These are phyloP conservation scores for Trogon melanurus DNA, from an alignment of 2,113 vertebrate genomes.

Conservation along the genomic window DNA sequence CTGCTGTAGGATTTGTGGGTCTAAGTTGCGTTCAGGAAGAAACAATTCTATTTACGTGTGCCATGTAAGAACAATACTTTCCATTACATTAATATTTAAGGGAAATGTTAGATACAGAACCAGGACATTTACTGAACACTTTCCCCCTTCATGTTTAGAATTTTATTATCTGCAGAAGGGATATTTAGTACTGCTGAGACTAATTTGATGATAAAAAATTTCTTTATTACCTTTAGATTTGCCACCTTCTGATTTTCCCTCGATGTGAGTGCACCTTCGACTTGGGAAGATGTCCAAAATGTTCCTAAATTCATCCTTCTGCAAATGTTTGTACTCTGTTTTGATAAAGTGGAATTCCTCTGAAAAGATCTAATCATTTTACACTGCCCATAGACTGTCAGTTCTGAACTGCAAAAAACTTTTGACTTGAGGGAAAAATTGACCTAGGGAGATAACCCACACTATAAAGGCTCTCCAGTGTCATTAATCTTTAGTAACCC, in stretches of 20 bases:
- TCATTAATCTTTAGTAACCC: not conserved
- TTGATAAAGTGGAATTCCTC: not conserved
- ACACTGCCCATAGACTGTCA: fast-evolving
- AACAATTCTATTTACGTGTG: not conserved
- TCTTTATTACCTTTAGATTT: not conserved
- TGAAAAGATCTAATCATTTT: not conserved
- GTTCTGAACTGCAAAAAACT: not conserved
- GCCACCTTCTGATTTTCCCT: not conserved
- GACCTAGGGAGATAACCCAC: not conserved
- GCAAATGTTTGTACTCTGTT: not conserved
- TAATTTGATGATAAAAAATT: not conserved
- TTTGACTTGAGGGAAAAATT: not conserved
- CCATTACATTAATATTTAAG: not conserved
- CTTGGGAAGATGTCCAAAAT: not conserved
- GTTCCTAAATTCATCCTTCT: not conserved
- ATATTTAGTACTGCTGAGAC: not conserved
- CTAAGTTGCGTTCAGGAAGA: not conserved
- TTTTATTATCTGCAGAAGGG: not conserved
- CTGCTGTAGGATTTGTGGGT: not conserved
- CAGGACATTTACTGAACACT: not conserved
- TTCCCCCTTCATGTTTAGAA: not conserved
- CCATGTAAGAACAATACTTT: not conserved
- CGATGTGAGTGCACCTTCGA: not conserved
- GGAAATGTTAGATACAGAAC: not conserved
- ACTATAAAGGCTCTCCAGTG: not conserved